Evolutionary conservation across 2,113 vertebrate genomes (phyloP), one percentile per base, ranked within the genome.

Genomic region (Engraulis encrasicolus): DNA sequence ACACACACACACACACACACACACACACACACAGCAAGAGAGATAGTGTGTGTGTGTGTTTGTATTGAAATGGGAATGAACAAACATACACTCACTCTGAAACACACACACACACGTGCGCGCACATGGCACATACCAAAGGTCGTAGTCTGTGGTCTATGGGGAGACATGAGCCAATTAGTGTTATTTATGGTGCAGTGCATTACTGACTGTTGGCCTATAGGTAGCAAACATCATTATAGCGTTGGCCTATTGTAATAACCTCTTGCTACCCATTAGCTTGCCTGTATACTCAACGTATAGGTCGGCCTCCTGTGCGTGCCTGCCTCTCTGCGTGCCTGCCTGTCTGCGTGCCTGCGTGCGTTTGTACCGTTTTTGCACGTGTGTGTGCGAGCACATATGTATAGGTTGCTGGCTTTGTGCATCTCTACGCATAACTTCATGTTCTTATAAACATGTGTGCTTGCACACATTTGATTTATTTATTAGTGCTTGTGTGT

Each of bases 1-100:
- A 58, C 54, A 58, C 54, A 58, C 54, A 58, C 54, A 58, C 54
- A 58, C 54, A 58, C 54, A 58, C 54, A 58, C 54, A 23, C 58
- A 31, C 7, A 7, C 58, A 31, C 6, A 38, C 9, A 31, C 37
- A 71, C 45, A 23, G 9, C 40, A 45, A n/a, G n/a, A n/a, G n/a
- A n/a, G n/a, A n/a, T n/a, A n/a, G n/a, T n/a, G n/a, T n/a, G n/a
- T n/a, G n/a, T n/a, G n/a, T n/a, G n/a, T n/a, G n/a, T n/a, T n/a
- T n/a, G n/a, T n/a, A n/a, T n/a, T n/a, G n/a, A n/a, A n/a, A n/a
- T n/a, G n/a, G n/a, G n/a, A n/a, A n/a, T n/a, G n/a, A n/a, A n/a
- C n/a, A n/a, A n/a, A n/a, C n/a, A n/a, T n/a, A n/a, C n/a, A 19
- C 54, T 61, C 52, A 6, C 52, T 58, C 19, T 58, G 20, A 23